A percentile compares a stretch with the other conserved stretches of the same genome.
Evolutionary conservation across 2,797 vertebrate species (phyloP).

Genomic region (Myotis daubentonii): DNA sequence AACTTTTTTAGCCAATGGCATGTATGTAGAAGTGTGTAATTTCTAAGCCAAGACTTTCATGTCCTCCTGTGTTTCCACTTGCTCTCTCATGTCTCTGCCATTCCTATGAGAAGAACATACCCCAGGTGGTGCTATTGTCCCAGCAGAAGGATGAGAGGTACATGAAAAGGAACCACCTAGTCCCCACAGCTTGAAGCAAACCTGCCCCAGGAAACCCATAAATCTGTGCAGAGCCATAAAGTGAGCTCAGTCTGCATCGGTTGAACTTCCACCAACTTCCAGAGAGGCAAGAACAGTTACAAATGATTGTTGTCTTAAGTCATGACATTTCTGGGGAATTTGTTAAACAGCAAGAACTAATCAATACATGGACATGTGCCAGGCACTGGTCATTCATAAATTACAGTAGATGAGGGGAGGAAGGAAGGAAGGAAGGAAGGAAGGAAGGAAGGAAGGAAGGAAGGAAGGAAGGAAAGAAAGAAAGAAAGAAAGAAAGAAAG

Average conservation of each 20-base stretch:
- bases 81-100: background rate
- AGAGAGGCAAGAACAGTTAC: background rate
- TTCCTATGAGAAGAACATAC: background rate
- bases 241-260: background rate
- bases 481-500: background rate
- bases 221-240: background rate
- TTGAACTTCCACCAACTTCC: background rate
- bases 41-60: background rate
- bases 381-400: conserved; percentile 23
- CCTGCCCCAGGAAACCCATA: fast-evolving
- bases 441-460: background rate
- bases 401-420: background rate
- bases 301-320: conserved; percentile 14
- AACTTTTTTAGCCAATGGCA: background rate
- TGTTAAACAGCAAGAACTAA: conserved; percentile 15
- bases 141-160: background rate
- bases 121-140: background rate
- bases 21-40: background rate
- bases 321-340: conserved; percentile 25
- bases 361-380: background rate
- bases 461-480: background rate
- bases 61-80: background rate
- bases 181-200: background rate
- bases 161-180: background rate
- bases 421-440: background rate